Conservation (phyloP, 2,888 invertebrate genomes). For the Drosophila affinis region DNA sequence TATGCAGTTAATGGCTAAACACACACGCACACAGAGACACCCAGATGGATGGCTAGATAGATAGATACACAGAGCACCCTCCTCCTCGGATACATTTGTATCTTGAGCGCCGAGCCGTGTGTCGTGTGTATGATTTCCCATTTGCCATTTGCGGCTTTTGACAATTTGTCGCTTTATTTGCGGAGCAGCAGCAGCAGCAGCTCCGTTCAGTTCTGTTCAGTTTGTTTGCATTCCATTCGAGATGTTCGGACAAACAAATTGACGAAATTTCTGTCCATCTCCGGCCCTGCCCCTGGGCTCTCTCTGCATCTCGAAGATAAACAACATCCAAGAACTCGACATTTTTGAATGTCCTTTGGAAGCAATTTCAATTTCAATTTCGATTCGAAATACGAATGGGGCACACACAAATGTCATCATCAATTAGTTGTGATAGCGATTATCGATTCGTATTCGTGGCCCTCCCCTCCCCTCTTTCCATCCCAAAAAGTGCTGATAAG, state of each 20-base stretch:
- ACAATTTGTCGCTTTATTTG: constrained; percentile 57
- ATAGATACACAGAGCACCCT: constrained; percentile 2
- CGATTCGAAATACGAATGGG: not conserved
- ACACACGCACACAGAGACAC: constrained; percentile 27
- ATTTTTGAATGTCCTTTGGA: not conserved
- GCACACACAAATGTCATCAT: constrained; percentile 31
- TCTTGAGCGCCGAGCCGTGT: not conserved
- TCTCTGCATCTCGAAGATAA: constrained; percentile 18
- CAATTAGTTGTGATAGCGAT: constrained; percentile 35
- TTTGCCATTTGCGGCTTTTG: constrained; percentile 49
- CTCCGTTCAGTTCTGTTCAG: too few relatives aligned
- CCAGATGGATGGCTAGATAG: constrained; percentile 18
- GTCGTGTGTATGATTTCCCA: constrained; percentile 10
- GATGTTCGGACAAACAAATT: constrained; percentile 47
- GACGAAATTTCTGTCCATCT: constrained; percentile 41
- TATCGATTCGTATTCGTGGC: constrained; percentile 9
- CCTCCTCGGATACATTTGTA: constrained; percentile 16
- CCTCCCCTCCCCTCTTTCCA: constrained; percentile 9
- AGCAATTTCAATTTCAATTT: not conserved
- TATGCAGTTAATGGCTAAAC: constrained; percentile 70
- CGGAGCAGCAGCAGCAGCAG: constrained; percentile 31
- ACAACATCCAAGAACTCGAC: not conserved
- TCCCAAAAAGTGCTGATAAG: constrained; percentile 14
- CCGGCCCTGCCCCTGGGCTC: not conserved
- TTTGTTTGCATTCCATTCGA: constrained; percentile 49